Percentiles rank a stretch among this genome's conserved stretches.
Conservation (phyloP, 1,140 invertebrate genomes). For the Brachionus koreanus region DNA sequence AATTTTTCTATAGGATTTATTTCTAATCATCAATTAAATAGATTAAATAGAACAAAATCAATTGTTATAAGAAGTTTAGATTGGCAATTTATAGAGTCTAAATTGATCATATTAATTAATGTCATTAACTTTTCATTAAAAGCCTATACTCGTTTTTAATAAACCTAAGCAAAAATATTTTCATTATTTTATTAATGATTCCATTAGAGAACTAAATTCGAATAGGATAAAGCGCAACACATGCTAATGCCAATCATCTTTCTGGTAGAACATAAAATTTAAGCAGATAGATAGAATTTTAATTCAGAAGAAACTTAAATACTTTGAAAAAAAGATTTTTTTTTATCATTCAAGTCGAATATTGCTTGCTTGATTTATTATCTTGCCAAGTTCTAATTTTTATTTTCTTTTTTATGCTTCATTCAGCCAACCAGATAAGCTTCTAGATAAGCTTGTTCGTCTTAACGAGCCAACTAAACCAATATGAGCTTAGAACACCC, state of each 20-base stretch:
- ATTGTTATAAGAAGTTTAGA: not conserved
- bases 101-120: conserved; percentile 41
- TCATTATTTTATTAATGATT: conserved; percentile 38
- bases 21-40: not conserved
- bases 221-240: conserved; percentile 36
- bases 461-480: not conserved
- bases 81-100: not conserved
- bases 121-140: conserved; percentile 43
- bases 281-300: conserved; percentile 35
- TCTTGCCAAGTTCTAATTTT: conserved; percentile 4
- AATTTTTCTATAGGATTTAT: not conserved
- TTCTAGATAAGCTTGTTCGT: not conserved
- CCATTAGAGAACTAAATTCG: conserved; percentile 3
- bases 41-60: not conserved
- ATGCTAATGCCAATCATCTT: conserved; percentile 38
- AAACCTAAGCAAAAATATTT: conserved; percentile 18
- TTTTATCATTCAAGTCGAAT: conserved; percentile 18
- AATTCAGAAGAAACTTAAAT: conserved; percentile 17
- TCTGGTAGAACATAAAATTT: conserved; percentile 9
- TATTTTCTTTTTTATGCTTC: not conserved
- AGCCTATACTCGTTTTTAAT: not conserved
- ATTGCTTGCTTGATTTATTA: conserved; percentile 38
- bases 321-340: not conserved
- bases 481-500: not conserved
- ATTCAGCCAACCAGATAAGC: not conserved